Evolutionary conservation across 2,888 invertebrate species (phyloP), one percentile per base, ranked within the genome.

Genomic region (Strigamia transsilvanica): DNA sequence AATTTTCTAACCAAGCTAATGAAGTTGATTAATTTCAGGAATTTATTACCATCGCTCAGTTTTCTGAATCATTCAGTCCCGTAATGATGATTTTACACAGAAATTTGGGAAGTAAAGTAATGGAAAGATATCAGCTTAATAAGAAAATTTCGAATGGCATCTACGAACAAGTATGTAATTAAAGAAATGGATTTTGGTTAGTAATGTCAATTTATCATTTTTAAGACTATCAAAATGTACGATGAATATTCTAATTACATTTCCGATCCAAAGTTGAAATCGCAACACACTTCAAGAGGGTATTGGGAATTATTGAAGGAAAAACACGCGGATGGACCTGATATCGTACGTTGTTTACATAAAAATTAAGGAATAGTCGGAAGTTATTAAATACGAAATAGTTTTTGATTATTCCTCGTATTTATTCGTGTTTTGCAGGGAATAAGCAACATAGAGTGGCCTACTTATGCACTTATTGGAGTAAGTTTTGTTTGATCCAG

Each of bases 291-390:
- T 12, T 27, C 80, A 2, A 41, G 56, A 18, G 15, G 51, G 7
- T 80, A 46, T 80, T 80, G 80, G 80, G 80, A 41, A 51, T 18
- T 27, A 27, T 32, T 80, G 15, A 41, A 27, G 23, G 32, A 46
- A 6, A 80, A 32, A 23, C 27, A 32, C 27, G 42, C 9, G 23
- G 46, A 80, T 23, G 56, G 56, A 6, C 80, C 80, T 13, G 27
- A 80, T 32, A 51, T 51, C 27, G 79, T 79, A 79, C 27, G 27
- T 27, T 27, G 3, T 27, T 27, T 38, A 79, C 13, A 21, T 12
- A 13, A 79, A 12, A 13, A 38, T n/a, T 18, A n/a, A 77, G 27
- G 3, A 27, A 27, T 27, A 27, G 27, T 27, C 3, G 3, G 27
- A 27, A 2, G 3, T 27, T 27, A 27, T 27, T 27, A 27, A 27